Evolutionary conservation across 2,797 vertebrate species (phyloP).

Genomic region (Avahi laniger): DNA sequence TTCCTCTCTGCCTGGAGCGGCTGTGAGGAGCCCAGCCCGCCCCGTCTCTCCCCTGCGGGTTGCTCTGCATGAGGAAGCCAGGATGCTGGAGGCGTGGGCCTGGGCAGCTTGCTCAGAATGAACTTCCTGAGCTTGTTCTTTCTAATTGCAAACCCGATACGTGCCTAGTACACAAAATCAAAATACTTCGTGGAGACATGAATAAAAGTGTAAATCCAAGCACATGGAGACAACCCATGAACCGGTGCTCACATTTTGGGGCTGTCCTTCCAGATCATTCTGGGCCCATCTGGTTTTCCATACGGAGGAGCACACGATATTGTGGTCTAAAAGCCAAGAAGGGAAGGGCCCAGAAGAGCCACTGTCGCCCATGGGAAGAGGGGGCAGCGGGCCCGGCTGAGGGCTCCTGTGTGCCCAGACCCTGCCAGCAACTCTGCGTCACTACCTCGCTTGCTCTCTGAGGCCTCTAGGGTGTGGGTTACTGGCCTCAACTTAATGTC

Average conservation of each 20-base stretch:
- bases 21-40: accelerated
- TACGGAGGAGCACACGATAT: accelerated
- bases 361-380: not conserved
- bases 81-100: not conserved
- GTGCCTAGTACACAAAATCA: not conserved
- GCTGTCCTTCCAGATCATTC: not conserved
- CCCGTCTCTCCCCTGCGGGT: not conserved
- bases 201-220: not conserved
- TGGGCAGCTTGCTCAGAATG: not conserved
- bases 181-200: not conserved
- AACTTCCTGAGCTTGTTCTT: not conserved
- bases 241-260: accelerated
- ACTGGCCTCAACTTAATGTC: too few relatives aligned
- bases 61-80: accelerated
- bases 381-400: not conserved
- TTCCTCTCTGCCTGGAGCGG: not conserved
- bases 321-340: accelerated
- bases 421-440: accelerated
- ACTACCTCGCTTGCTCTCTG: accelerated
- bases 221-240: accelerated
- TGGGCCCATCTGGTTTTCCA: too few relatives aligned
- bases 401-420: not conserved
- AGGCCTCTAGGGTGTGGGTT: too few relatives aligned
- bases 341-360: not conserved
- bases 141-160: not conserved